phyloP scores from a whole-genome alignment of 2,888 invertebrate species.

The Ichneumon xanthorius region DNA sequence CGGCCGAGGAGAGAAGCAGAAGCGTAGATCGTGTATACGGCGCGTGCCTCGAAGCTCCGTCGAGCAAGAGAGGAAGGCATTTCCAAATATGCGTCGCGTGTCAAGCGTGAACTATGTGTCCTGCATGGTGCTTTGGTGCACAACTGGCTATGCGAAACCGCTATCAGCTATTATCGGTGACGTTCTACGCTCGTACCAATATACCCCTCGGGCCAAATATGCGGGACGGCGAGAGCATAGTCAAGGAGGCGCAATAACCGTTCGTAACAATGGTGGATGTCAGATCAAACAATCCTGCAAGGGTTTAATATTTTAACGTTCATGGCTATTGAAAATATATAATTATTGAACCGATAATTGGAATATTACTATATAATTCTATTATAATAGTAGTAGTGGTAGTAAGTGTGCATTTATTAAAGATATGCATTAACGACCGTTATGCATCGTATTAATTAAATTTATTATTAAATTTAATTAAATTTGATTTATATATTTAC shows the following conservation, averaged over 20 bases:
- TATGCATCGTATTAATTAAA: no score
- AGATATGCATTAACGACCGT: no score
- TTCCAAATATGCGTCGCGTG: constrained; percentile 62
- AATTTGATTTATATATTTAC: no score
- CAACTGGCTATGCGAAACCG: constrained; percentile 56
- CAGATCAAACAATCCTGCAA: background rate
- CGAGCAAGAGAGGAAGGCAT: constrained; percentile 55
- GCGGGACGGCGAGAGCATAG: constrained; percentile 28
- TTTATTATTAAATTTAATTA: no score
- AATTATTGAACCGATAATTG: background rate
- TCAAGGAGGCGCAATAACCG: constrained; percentile 1
- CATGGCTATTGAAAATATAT: background rate
- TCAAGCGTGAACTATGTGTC: constrained; percentile 61
- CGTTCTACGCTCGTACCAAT: constrained; percentile 45
- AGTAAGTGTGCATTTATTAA: no score
- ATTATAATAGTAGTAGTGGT: no score
- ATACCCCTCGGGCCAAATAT: constrained; percentile 45
- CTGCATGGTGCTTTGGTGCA: background rate
- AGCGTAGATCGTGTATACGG: constrained; percentile 19
- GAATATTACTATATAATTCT: no score
- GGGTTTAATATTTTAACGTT: background rate
- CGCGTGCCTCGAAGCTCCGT: constrained; percentile 48
- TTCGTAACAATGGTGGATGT: constrained; percentile 3
- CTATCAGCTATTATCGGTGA: constrained; percentile 62
- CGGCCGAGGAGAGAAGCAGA: constrained; percentile 33